Evolutionary conservation across 2,113 vertebrate genomes (phyloP), one percentile per base, ranked within the genome.

Genomic region (Ciconia stormi): DNA sequence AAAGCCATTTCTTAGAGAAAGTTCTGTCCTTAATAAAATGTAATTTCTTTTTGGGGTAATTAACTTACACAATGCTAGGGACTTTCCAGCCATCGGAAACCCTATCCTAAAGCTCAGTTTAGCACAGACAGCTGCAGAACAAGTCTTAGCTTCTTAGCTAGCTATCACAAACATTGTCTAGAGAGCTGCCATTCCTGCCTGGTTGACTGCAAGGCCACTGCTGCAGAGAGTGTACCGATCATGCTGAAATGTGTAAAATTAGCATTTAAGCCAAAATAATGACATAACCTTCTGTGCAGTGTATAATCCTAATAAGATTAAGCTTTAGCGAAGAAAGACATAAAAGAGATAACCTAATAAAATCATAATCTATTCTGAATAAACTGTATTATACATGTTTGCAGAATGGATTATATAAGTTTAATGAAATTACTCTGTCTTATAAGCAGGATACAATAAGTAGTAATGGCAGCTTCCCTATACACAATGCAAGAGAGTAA

Each of bases 391-490:
- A 82, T 86, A 72, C 82, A 92, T 90, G 66, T 95, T 98, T 49
- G 10, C 72, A 96, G 73, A 97, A 93, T 97, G 92, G 92, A 93
- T 97, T 92, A 72, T 93, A 93, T 81, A 95, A 91, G 23, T 97
- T 88, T 94, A 97, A 96, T 95, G 72, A 94, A 95, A 97, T 96
- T 98, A 50, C 32, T 65, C 9, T 93, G 36, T 88, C 69, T 78
- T 95, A 87, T 83, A 96, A 96, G 82, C 90, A 97, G 94, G 94
- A 96, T 95, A 97, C 97, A 94, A 36, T 93, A 96, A 96, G 95
- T 91, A 93, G 58, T 87, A 97, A 95, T 95, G 93, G 50, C 93
- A 96, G 85, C 76, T 97, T 98, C 92, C 92, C 76, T 95, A 61
- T 56, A 70, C 58, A 90, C 66, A 44, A 14, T 82, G 78, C 58